Conservation (phyloP, 2,888 invertebrate species). For the Pasiphila rectangulata region DNA sequence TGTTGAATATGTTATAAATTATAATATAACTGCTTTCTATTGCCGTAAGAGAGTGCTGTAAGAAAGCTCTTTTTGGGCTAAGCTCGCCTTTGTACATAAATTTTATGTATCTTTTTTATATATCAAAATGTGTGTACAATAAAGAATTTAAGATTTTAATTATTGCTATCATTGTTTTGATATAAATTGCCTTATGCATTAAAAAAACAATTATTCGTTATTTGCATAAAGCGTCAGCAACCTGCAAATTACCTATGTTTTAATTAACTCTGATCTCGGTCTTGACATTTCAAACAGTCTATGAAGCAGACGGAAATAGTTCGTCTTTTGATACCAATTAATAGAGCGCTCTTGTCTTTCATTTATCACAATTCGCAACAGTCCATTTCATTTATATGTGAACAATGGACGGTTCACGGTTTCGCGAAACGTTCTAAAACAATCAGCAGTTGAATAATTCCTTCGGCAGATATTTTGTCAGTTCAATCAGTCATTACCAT, state of each 20-base stretch:
- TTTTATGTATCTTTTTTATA: no score
- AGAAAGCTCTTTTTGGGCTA: no score
- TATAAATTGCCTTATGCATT: no score
- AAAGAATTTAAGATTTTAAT: no score
- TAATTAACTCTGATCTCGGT: neutral
- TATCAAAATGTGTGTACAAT: no score
- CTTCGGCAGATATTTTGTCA: conserved; percentile 36
- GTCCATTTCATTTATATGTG: conserved; percentile 62
- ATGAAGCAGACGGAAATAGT: conserved; percentile 44
- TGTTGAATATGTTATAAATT: no score
- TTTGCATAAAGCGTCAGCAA: no score
- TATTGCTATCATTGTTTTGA: no score
- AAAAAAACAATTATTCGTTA: no score
- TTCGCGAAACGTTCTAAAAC: conserved; percentile 64
- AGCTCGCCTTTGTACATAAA: no score
- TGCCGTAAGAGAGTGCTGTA: no score
- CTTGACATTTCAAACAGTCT: neutral
- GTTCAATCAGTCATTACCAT: conserved; percentile 31
- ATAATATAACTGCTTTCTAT: no score
- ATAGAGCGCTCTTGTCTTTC: conserved; percentile 59
- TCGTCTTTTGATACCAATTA: conserved; percentile 51
- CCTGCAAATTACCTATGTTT: neutral
- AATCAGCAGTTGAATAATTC: conserved; percentile 48
- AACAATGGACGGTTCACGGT: conserved; percentile 70
- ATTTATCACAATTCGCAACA: conserved; percentile 61